phyloP scores from a whole-genome alignment of 2,113 vertebrate species.

The Mesoclemmys tuberculata region DNA sequence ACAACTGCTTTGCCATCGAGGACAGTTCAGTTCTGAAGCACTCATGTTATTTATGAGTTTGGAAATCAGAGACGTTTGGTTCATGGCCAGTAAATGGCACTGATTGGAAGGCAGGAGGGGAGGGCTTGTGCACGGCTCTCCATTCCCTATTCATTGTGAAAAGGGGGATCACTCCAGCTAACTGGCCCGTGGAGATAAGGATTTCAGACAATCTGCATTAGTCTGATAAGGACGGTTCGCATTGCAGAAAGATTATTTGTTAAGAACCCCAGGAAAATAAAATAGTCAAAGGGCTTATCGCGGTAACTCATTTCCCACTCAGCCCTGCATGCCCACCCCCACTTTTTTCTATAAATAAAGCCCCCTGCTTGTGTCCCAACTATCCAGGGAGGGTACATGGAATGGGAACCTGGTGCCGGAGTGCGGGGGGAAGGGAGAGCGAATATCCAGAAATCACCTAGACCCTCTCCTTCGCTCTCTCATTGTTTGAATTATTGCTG shows the following conservation, averaged over 20 bases:
- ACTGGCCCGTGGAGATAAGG: conserved; percentile 88
- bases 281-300: conserved; percentile 79
- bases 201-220: conserved; percentile 90
- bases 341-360: conserved; percentile 68
- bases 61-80: conserved; percentile 28
- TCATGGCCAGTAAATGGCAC: conserved; percentile 69
- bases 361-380: neutral
- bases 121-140: conserved; percentile 60
- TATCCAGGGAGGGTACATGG: neutral
- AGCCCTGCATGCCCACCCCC: neutral
- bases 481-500: neutral
- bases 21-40: conserved; percentile 6
- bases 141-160: conserved; percentile 74
- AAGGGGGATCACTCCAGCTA: conserved; percentile 86
- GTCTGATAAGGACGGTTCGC: conserved; percentile 87
- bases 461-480: neutral
- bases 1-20: neutral
- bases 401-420: neutral
- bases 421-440: neutral
- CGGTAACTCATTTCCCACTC: conserved; percentile 67
- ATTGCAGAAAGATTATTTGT: conserved; percentile 78
- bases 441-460: neutral
- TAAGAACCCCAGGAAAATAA: conserved; percentile 79
- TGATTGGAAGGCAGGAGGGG: conserved; percentile 25
- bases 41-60: conserved; percentile 55